These are phyloP conservation scores for Aphaenogaster ashmeadi DNA, from an alignment of 1,140 invertebrate genomes.

Conservation along the genomic window DNA sequence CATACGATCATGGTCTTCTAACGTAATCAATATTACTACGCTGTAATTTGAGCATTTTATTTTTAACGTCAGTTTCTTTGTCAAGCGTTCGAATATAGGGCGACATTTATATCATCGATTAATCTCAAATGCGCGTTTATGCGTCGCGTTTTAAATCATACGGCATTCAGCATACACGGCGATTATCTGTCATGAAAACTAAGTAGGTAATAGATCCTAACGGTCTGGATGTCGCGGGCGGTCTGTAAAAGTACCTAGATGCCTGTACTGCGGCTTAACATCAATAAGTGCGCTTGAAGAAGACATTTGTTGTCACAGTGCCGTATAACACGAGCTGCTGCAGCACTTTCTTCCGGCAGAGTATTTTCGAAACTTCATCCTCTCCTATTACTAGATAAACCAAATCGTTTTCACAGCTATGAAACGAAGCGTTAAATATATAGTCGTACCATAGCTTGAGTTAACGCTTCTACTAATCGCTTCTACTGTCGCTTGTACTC, in stretches of 20 bases:
- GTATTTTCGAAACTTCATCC: neutral
- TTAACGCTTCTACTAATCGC: neutral
- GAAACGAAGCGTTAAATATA: neutral
- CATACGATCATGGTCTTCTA: neutral
- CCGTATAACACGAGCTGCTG: neutral
- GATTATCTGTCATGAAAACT: slow-evolving; percentile 50
- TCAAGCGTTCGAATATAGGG: neutral
- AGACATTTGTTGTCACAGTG: slow-evolving; percentile 23
- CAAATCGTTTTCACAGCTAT: neutral
- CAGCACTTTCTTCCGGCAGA: neutral
- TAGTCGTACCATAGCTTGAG: neutral
- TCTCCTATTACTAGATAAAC: neutral
- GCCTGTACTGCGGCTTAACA: neutral
- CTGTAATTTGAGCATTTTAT: neutral
- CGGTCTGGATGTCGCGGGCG: slow-evolving; percentile 29
- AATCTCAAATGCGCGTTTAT: slow-evolving; percentile 19
- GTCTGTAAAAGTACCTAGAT: slow-evolving; percentile 3
- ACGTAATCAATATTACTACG: neutral
- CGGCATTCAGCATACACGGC: neutral
- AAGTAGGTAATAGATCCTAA: slow-evolving; percentile 54
- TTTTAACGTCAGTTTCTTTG: neutral
- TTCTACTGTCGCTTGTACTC: neutral
- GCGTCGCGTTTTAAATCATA: neutral
- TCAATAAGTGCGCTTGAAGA: slow-evolving; percentile 33
- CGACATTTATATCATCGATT: neutral